These are phyloP conservation scores for Lithobius niger DNA, from an alignment of 1,140 invertebrate genomes.

Conservation along the genomic window DNA sequence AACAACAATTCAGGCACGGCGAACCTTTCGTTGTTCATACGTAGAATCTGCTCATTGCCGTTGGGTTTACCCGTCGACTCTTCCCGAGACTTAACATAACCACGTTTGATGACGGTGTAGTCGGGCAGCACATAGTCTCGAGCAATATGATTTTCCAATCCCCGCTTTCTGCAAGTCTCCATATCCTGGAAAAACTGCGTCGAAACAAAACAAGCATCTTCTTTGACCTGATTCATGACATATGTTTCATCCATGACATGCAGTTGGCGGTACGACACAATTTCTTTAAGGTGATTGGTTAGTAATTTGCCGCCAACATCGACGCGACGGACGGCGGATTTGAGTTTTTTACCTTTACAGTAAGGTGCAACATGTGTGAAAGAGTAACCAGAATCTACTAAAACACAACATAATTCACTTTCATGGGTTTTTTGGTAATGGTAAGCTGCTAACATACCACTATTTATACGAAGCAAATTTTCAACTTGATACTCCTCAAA, in stretches of 20 bases:
- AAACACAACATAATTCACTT: slow-evolving; percentile 53
- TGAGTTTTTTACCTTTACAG: slow-evolving; percentile 72
- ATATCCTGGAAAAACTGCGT: slow-evolving; percentile 74
- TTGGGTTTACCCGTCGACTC: slow-evolving; percentile 41
- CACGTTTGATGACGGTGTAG: slow-evolving; percentile 70
- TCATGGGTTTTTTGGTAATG: slow-evolving; percentile 39
- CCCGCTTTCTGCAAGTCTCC: slow-evolving; percentile 48
- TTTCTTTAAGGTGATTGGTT: slow-evolving; percentile 96
- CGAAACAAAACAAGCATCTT: slow-evolving; percentile 92
- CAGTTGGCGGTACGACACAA: slow-evolving; percentile 76
- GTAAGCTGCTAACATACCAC: slow-evolving; percentile 38
- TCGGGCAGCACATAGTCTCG: slow-evolving; percentile 93
- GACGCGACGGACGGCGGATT: slow-evolving; percentile 59
- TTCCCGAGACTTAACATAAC: slow-evolving; percentile 49
- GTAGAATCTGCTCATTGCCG: slow-evolving; percentile 51
- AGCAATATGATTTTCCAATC: slow-evolving; percentile 48
- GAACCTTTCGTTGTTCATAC: slow-evolving; percentile 85
- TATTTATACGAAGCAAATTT: slow-evolving; percentile 64
- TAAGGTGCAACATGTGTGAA: slow-evolving; percentile 92
- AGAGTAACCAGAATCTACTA: slow-evolving; percentile 90
- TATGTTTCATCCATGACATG: slow-evolving; percentile 99
- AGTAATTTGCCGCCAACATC: slow-evolving; percentile 94
- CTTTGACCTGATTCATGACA: slow-evolving; percentile 97
- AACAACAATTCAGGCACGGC: slow-evolving; percentile 90
- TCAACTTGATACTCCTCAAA: slow-evolving; percentile 96